Evolutionary conservation across 2,113 vertebrate species (phyloP).

Genomic region (Pelecanoides urinatrix): DNA sequence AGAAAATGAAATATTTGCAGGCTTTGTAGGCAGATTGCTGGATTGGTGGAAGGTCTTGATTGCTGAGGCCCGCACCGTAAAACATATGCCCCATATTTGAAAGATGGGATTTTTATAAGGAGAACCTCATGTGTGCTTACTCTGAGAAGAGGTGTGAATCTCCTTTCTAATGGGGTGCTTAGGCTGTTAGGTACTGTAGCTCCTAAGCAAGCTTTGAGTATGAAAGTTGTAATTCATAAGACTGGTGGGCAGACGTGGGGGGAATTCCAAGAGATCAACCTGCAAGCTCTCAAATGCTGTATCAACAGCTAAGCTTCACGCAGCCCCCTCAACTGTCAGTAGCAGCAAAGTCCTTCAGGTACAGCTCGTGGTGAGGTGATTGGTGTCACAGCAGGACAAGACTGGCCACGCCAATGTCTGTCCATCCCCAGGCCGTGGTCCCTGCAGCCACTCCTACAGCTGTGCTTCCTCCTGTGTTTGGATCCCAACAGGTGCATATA

Average conservation of each 20-base stretch:
- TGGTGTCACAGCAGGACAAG: not conserved
- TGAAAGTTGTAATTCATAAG: not conserved
- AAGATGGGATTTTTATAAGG: not conserved
- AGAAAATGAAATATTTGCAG: not conserved
- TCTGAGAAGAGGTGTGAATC: not conserved
- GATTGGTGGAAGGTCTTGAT: not conserved
- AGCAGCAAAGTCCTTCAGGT: not conserved
- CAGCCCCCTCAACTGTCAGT: not conserved
- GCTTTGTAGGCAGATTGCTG: not conserved
- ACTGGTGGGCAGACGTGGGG: too few relatives aligned
- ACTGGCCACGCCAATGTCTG: not conserved
- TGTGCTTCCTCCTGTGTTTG: not conserved
- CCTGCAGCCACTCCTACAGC: not conserved
- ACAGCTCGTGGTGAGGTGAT: not conserved
- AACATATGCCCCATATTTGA: not conserved
- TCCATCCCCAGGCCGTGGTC: fast-evolving
- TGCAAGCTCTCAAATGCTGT: not conserved
- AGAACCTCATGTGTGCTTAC: not conserved
- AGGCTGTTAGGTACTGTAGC: not conserved
- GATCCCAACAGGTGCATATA: not conserved
- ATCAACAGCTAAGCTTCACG: not conserved
- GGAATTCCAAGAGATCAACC: not conserved
- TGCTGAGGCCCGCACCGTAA: not conserved
- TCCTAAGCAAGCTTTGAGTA: not conserved
- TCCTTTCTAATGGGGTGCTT: not conserved